Base-by-base conservation (phyloP, 2,888 invertebrate species). In the Syrphus vitripennis region DNA sequence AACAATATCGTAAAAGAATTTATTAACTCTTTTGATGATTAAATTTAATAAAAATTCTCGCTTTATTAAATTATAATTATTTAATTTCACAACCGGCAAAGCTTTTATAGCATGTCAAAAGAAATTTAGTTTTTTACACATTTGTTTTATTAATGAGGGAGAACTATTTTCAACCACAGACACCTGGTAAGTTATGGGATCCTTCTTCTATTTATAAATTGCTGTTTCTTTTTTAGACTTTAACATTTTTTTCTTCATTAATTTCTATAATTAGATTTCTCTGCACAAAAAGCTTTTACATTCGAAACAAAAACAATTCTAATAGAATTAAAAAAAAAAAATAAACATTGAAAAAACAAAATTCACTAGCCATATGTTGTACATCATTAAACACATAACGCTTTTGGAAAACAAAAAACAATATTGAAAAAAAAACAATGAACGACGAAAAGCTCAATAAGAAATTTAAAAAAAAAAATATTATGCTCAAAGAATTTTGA, bases 341-440 rank as follows among this genome's bases (percentile, higher is more conserved):
- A 59, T n/a, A 21, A 34, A 59, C 21, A 37, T n/a, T 37, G 14
- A 53, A 53, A 50, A 37, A 53, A 10, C n/a, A n/a, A 53, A 74
- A 69, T 83, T 55, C 61, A 74, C 78, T 45, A 48, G 31, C 63
- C 78, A 83, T 74, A 79, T 83, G 83, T 74, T 70, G 48, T 55
- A 34, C 55, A 48, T 75, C 83, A 74, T 83, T 79, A 63, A 74
- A 50, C 67, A 67, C 34, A 74, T 74, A 59, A 65, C 55, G 31
- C 45, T 45, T 50, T 59, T 19, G n/a, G 14, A 50, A 45, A 69
- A 40, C 50, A 14, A 53, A 48, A 16, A 48, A 67, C 29, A 29
- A 29, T 34, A 6, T 21, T 21, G 19, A 50, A 74, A 48, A 69
- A 24, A 19, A 9, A 53, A 57, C 19, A 71, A 55, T 65, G 29